Percentiles rank a stretch among this genome's conserved stretches.
Conservation (phyloP, 1,140 invertebrate genomes). For the Bilobella aurantiaca region DNA sequence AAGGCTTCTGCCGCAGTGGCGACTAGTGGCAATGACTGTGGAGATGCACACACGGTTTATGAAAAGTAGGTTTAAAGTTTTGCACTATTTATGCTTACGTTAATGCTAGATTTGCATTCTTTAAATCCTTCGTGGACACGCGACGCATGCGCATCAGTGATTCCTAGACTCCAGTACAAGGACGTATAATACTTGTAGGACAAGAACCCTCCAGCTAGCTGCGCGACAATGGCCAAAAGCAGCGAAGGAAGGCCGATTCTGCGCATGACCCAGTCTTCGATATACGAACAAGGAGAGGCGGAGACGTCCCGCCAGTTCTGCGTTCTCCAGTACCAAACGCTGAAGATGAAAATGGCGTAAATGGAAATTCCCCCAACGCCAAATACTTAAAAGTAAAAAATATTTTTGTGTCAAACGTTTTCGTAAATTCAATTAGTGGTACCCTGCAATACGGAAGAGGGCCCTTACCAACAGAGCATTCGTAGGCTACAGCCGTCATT, state of each 20-base stretch:
- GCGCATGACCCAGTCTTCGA: constrained; percentile 64
- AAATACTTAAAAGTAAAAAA: too few relatives aligned
- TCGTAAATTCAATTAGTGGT: too few relatives aligned
- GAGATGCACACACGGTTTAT: neutral
- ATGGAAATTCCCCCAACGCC: neutral
- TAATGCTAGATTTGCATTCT: neutral
- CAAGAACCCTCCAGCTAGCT: constrained; percentile 59
- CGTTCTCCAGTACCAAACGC: constrained; percentile 1
- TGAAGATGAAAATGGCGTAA: neutral
- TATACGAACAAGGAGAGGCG: constrained; percentile 67
- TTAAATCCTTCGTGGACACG: neutral
- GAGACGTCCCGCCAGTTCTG: constrained; percentile 59
- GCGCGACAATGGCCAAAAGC: constrained; percentile 56
- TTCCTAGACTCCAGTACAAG: neutral
- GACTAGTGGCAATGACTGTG: constrained; percentile 51
- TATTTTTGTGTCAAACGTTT: too few relatives aligned
- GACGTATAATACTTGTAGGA: constrained; percentile 41
- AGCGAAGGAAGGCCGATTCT: constrained; percentile 47
- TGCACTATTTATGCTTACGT: too few relatives aligned
- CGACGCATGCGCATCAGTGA: neutral
- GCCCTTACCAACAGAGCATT: constrained; percentile 3
- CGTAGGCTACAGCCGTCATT: neutral
- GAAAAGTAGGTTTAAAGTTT: neutral
- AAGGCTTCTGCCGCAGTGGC: constrained; percentile 63
- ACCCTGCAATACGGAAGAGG: too few relatives aligned